Percentiles rank a stretch among this genome's conserved stretches.
Conservation (phyloP, 2,113 vertebrate species). For the Dasyornis broadbenti region DNA sequence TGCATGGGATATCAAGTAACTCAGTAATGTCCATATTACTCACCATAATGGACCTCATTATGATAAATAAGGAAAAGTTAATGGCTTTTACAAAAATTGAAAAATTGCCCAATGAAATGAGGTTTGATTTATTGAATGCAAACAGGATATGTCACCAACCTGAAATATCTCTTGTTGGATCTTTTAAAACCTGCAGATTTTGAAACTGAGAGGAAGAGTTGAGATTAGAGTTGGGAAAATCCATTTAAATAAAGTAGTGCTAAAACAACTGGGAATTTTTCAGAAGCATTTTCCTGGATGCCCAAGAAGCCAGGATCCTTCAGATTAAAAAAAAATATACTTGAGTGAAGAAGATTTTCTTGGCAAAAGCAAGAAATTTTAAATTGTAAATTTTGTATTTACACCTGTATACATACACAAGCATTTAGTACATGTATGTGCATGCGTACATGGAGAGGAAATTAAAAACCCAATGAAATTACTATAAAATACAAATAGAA, state of each 20-base stretch:
- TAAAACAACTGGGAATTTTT: slow-evolving; percentile 6
- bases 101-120: slow-evolving; percentile 31
- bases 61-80: slow-evolving; percentile 44
- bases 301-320: background rate
- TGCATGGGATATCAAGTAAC: slow-evolving; percentile 34
- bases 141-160: slow-evolving; percentile 16
- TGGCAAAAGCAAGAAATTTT: background rate
- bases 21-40: slow-evolving; percentile 29
- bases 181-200: background rate
- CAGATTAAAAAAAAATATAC: background rate
- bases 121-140: slow-evolving; percentile 46
- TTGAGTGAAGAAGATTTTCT: background rate
- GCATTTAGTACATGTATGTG: background rate
- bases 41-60: slow-evolving; percentile 35
- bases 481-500: background rate
- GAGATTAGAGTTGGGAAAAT: background rate
- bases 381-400: background rate
- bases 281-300: background rate
- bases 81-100: slow-evolving; percentile 44
- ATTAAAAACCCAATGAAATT: background rate
- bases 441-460: background rate
- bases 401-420: background rate
- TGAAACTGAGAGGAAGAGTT: background rate
- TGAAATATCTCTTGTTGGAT: background rate
- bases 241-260: background rate